Base-by-base conservation (phyloP, 2,113 vertebrate genomes). In the Sylvilagus bachmani region DNA sequence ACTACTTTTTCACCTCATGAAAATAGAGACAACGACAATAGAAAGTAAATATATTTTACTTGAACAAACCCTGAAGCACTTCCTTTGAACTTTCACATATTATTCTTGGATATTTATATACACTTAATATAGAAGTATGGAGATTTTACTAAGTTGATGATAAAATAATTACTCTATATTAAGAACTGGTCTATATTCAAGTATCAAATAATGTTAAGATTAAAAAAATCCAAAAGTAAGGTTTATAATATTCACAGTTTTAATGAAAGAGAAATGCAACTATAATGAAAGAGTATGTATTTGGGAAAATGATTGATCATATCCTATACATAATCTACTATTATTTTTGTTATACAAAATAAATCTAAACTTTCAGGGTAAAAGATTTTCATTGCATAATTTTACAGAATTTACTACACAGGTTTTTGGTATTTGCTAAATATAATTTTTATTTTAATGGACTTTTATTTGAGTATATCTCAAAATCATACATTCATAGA, bases 91-190 rank as follows among this genome's bases (percentile, higher is more conserved):
- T 25, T 77, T 94, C 21, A 83, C 22, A 53, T 73, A 31, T 77
- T 93, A 14, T 21, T 86, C 10, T 66, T 77, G 27, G 8, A 64
- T 73, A 29, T 86, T 85, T 64, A 86, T 0, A 89, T 7, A 58
- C 5, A 73, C 6, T 33, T 80, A 24, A 84, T 33, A 21, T 53
- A 75, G 66, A 62, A 82, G 2, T 6, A 31, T 21, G 70, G 7
- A 82, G 31, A 88, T 64, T 73, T 78, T 88, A 49, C 38, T 19
- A 85, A 94, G 12, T 24, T 70, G n/a, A 25, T 31, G 51, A 38
- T 82, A 81, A 94, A 93, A 73, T 89, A 71, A 91, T 95, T 81
- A 71, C n/a, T 2, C 0, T 53, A 36, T 9, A 5, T 78, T 62
- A 44, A 44, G 31, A 69, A 66, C 53, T 29, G 89, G 21, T 82